Percentiles rank a stretch among this genome's conserved stretches.
These are phyloP conservation scores for Gallinago paraguaiae DNA, from an alignment of 2,113 vertebrate genomes.

Conservation along the genomic window DNA sequence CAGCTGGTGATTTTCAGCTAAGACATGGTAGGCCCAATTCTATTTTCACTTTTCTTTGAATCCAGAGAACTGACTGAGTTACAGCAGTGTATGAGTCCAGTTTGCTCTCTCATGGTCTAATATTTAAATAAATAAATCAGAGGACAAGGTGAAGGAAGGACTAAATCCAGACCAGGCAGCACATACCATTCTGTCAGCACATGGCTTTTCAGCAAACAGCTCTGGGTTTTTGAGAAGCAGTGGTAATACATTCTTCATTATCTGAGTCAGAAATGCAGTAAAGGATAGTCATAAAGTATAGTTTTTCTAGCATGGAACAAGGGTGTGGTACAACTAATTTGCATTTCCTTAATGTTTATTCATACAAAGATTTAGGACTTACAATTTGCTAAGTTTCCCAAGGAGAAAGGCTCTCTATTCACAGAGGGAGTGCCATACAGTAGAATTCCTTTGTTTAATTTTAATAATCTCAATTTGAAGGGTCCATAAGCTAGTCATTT, in stretches of 20 bases:
- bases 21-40: background rate
- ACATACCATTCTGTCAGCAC: background rate
- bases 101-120: background rate
- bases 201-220: background rate
- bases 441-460: background rate
- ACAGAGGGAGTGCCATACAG: background rate
- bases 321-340: background rate
- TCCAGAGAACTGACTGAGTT: background rate
- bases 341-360: background rate
- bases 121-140: background rate
- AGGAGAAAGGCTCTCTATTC: background rate
- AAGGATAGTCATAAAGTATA: background rate
- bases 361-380: background rate
- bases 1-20: conserved; percentile 27
- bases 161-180: background rate
- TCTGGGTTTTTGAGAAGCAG: background rate
- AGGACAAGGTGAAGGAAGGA: background rate
- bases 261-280: background rate
- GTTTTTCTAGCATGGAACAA: background rate
- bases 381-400: background rate
- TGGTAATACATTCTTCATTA: background rate
- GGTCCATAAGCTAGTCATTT: background rate
- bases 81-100: background rate
- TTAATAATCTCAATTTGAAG: background rate
- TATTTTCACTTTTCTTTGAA: conserved; percentile 36